A percentile compares a stretch with the other conserved stretches of the same genome.
Conservation (phyloP, 37 sponge, comb jelly and placozoan genomes). For the Haliclona indistincta region DNA sequence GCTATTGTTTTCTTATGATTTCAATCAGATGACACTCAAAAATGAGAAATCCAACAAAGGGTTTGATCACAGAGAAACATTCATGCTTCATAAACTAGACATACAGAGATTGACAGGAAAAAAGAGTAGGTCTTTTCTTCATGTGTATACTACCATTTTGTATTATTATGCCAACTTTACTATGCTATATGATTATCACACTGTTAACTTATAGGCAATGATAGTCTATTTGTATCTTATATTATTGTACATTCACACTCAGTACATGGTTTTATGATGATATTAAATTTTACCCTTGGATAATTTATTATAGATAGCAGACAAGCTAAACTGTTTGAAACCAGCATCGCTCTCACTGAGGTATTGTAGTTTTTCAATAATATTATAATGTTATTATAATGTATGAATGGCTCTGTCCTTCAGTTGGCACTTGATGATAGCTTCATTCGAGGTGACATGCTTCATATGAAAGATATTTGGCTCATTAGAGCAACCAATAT, state of each 20-base stretch:
- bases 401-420: too few species aligned
- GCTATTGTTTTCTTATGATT: not conserved
- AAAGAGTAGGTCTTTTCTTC: constrained; percentile 28
- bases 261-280: too few species aligned
- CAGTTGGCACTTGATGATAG: constrained; percentile 67
- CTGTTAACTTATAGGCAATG: too few species aligned
- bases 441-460: constrained; percentile 45
- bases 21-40: constrained; percentile 56
- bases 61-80: constrained; percentile 37
- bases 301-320: constrained; percentile 26
- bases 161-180: not conserved
- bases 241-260: too few species aligned
- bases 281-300: not conserved
- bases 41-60: constrained; percentile 44
- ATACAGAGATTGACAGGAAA: constrained; percentile 77
- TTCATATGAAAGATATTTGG: constrained; percentile 64
- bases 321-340: constrained; percentile 69
- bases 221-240: too few species aligned
- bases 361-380: constrained; percentile 17
- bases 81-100: constrained; percentile 69
- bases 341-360: constrained; percentile 63
- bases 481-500: constrained; percentile 61
- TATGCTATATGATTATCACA: not conserved
- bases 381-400: not conserved
- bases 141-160: not conserved